phyloP scores from a whole-genome alignment of 1,140 invertebrate species.

The Wasmannia auropunctata region DNA sequence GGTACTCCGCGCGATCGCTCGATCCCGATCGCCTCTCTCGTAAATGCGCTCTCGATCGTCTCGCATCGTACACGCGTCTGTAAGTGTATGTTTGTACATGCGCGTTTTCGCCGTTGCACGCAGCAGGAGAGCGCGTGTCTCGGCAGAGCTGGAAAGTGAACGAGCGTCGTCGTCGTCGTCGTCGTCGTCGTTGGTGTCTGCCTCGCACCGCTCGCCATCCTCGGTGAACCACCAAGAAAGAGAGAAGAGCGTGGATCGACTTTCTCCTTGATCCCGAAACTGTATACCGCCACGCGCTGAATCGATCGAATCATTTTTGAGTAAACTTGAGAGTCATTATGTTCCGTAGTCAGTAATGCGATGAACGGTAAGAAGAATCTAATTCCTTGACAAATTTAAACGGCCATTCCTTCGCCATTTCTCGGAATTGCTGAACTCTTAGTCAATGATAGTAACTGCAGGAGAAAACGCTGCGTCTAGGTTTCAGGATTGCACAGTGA shows the following conservation, averaged over 20 bases:
- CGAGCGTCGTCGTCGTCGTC: slow-evolving; percentile 40
- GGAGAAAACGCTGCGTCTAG: background rate
- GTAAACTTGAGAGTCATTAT: background rate
- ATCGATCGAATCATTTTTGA: background rate
- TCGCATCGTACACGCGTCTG: background rate
- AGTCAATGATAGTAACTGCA: background rate
- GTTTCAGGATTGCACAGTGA: slow-evolving; percentile 28
- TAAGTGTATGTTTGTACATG: background rate
- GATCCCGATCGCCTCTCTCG: slow-evolving; percentile 42
- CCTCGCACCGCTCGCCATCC: slow-evolving; percentile 29
- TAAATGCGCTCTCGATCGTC: slow-evolving; percentile 42
- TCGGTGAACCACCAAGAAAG: slow-evolving; percentile 22
- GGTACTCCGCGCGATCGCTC: slow-evolving; percentile 57
- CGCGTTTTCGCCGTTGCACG: slow-evolving; percentile 56
- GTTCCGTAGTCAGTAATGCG: background rate
- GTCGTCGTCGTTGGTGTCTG: slow-evolving; percentile 38
- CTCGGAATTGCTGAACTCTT: background rate
- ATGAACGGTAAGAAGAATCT: background rate
- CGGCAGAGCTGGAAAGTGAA: slow-evolving; percentile 70
- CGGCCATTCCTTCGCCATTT: background rate
- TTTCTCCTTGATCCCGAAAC: slow-evolving; percentile 64
- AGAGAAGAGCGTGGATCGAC: slow-evolving; percentile 40
- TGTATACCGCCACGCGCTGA: slow-evolving; percentile 5
- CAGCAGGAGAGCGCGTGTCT: slow-evolving; percentile 28
- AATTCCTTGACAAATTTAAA: background rate